Evolutionary conservation across 1,140 invertebrate species (phyloP).

Genomic region (Caenorhabditis inopinata): DNA sequence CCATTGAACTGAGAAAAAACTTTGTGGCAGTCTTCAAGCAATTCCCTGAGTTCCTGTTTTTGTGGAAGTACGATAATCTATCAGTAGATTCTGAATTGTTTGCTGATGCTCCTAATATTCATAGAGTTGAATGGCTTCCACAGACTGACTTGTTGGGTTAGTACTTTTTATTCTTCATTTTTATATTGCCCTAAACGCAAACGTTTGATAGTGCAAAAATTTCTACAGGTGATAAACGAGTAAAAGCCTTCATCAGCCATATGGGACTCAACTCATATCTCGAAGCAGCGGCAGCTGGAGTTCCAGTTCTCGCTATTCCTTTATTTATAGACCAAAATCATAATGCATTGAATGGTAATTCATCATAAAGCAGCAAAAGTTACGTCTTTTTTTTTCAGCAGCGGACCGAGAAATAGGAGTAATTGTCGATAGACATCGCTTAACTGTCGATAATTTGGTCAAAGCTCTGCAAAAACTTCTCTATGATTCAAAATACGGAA

Average conservation of each 20-base stretch:
- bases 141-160: not conserved
- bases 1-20: not conserved
- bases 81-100: not conserved
- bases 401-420: constrained; percentile 12
- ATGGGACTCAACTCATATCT: not conserved
- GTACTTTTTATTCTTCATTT: too few species aligned
- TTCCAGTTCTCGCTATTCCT: constrained; percentile 73
- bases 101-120: not conserved
- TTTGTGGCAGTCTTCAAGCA: constrained; percentile 1
- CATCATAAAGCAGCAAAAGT: not conserved
- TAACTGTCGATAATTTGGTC: not conserved
- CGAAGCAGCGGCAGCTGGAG: constrained; percentile 71
- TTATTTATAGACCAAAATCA: constrained; percentile 65
- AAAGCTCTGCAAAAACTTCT: constrained; percentile 15
- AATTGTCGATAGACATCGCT: not conserved
- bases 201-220: too few species aligned
- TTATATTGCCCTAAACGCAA: too few species aligned
- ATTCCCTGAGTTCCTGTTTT: constrained; percentile 13
- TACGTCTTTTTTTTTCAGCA: not conserved
- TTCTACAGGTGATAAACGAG: not conserved
- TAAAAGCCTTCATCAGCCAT: not conserved
- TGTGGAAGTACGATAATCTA: constrained; percentile 20
- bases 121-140: constrained; percentile 3
- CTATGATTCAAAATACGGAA: not conserved
- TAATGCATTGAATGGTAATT: not conserved